A percentile compares a stretch with the other conserved stretches of the same genome.
phyloP scores from a whole-genome alignment of 92 coral and sea anemone genomes.

The Phenganax stokvisi region DNA sequence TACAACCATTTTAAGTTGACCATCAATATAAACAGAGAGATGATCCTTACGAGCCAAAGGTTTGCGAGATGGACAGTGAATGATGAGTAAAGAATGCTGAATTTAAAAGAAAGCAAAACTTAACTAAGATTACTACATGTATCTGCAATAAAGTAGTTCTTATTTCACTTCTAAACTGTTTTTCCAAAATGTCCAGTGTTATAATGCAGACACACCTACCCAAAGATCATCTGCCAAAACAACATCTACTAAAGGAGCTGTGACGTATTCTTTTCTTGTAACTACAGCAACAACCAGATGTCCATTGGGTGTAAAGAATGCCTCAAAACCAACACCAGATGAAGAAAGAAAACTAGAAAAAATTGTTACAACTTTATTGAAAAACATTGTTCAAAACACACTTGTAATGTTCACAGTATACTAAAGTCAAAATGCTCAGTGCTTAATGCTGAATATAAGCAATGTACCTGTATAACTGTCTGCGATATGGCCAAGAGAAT shows the following conservation, averaged over 20 bases:
- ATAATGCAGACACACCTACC: constrained; percentile 47
- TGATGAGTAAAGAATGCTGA: constrained; percentile 77
- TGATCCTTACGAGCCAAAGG: constrained; percentile 76
- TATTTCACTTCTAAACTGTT: neutral
- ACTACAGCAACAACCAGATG: constrained; percentile 78
- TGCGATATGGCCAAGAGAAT: constrained; percentile 45
- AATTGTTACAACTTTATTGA: neutral
- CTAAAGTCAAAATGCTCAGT: neutral
- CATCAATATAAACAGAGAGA: constrained; percentile 72
- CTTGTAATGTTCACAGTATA: neutral
- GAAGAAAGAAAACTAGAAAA: constrained; percentile 63
- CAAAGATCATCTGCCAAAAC: constrained; percentile 66
- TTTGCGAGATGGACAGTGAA: constrained; percentile 73
- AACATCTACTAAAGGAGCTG: constrained; percentile 69
- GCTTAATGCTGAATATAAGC: neutral
- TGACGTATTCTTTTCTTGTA: constrained; percentile 62
- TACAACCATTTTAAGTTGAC: constrained; percentile 53
- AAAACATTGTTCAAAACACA: neutral
- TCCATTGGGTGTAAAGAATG: constrained; percentile 63
- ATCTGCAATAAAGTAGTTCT: neutral
- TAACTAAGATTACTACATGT: neutral
- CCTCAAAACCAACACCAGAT: constrained; percentile 83
- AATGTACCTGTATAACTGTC: constrained; percentile 73
- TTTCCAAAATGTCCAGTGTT: neutral
- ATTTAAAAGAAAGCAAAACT: constrained; percentile 3